Percentiles rank a stretch among this genome's conserved stretches.
Conservation (phyloP, 1,140 invertebrate species). For the Drosophila chauvacae region DNA sequence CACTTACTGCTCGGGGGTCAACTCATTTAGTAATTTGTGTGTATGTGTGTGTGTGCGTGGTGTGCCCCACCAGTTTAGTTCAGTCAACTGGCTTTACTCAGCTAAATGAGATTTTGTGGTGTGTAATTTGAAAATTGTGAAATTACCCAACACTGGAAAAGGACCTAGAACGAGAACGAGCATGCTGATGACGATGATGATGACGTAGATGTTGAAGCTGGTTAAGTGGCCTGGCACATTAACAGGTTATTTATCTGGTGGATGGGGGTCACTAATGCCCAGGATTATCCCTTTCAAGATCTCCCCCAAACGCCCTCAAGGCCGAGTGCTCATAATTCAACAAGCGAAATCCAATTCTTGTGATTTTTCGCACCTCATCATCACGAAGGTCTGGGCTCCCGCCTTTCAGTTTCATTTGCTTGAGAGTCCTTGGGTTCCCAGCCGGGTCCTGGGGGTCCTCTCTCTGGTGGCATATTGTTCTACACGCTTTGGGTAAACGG, state of each 20-base stretch:
- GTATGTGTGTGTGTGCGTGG: slow-evolving; percentile 3
- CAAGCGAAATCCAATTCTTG: slow-evolving; percentile 47
- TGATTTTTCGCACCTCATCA: slow-evolving; percentile 73
- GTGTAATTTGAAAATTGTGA: slow-evolving; percentile 58
- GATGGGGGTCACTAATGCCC: slow-evolving; percentile 13
- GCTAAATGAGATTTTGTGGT: slow-evolving; percentile 62
- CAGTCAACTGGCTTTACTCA: slow-evolving; percentile 57
- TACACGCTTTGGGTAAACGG: slow-evolving; percentile 58
- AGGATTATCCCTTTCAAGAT: slow-evolving; percentile 22
- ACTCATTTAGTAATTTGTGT: slow-evolving; percentile 54
- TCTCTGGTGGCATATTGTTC: slow-evolving; percentile 47
- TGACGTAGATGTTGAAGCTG: not conserved
- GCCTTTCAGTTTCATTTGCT: slow-evolving; percentile 23
- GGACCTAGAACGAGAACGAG: not conserved
- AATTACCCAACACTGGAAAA: slow-evolving; percentile 46
- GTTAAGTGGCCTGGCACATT: slow-evolving; percentile 29
- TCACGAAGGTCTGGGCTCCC: slow-evolving; percentile 12
- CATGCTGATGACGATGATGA: not conserved
- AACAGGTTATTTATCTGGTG: slow-evolving; percentile 3
- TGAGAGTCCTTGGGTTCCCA: slow-evolving; percentile 21
- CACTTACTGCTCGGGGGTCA: slow-evolving; percentile 4
- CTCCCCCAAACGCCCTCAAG: not conserved
- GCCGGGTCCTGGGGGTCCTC: not conserved
- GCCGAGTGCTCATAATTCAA: slow-evolving; percentile 33
- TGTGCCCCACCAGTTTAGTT: slow-evolving; percentile 19